Conservation (phyloP, 2,113 vertebrate species). For the Festucalex cinctus region DNA sequence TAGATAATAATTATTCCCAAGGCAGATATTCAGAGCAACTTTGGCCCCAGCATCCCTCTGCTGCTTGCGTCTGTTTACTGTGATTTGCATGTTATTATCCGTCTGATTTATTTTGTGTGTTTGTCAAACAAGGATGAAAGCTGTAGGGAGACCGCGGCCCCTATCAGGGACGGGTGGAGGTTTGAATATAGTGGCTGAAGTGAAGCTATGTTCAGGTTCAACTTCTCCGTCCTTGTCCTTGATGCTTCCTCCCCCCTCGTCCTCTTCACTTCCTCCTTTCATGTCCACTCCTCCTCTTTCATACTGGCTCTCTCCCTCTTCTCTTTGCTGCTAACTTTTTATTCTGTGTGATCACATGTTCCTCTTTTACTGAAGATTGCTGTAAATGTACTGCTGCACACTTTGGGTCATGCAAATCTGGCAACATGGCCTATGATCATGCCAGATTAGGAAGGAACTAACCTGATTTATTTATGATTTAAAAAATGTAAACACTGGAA, state of each 20-base stretch:
- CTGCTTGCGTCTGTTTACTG: constrained; percentile 8
- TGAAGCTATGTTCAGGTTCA: neutral
- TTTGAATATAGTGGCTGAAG: neutral
- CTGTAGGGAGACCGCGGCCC: neutral
- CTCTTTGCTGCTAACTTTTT: neutral
- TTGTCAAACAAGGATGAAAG: constrained; percentile 25
- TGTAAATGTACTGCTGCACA: neutral
- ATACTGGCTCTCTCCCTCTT: neutral
- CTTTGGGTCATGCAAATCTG: neutral
- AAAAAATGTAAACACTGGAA: neutral
- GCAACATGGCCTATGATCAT: neutral
- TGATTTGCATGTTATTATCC: constrained; percentile 35
- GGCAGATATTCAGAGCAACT: constrained; percentile 2
- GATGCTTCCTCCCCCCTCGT: neutral
- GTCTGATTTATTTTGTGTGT: constrained; percentile 4
- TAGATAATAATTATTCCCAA: constrained; percentile 34
- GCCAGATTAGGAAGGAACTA: neutral
- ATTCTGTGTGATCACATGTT: constrained; percentile 23
- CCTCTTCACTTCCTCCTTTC: neutral
- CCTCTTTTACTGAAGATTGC: neutral
- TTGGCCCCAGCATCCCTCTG: constrained; percentile 1
- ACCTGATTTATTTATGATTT: neutral
- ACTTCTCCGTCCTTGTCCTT: neutral
- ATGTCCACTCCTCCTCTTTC: neutral
- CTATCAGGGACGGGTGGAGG: neutral